These are phyloP conservation scores for Caradrina kadenii DNA, from an alignment of 2,888 invertebrate genomes.

Conservation along the genomic window DNA sequence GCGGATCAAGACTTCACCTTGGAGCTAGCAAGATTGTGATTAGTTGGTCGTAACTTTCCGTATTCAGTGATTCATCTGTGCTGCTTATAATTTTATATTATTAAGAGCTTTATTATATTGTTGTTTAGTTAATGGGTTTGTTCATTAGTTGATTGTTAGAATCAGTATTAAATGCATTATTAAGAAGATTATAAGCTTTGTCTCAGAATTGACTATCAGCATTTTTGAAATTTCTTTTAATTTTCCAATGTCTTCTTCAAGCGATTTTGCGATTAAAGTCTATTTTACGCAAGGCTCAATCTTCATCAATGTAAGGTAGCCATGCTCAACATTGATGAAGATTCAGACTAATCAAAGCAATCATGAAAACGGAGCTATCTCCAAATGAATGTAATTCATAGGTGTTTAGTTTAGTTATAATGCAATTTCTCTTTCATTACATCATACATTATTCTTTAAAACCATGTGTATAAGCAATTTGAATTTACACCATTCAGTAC, in stretches of 20 bases:
- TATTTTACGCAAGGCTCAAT: too few relatives aligned
- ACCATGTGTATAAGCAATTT: slow-evolving; percentile 10
- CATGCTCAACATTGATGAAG: not conserved
- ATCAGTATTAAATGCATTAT: slow-evolving; percentile 19
- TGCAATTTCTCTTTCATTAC: not conserved
- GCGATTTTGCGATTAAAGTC: too few relatives aligned
- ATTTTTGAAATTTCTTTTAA: too few relatives aligned
- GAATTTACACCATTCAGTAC: slow-evolving; percentile 22
- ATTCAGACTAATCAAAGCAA: not conserved
- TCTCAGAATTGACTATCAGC: not conserved
- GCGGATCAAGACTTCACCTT: slow-evolving; percentile 62
- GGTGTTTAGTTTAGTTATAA: too few relatives aligned
- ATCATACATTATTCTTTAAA: not conserved
- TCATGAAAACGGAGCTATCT: too few relatives aligned
- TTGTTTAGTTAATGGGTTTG: slow-evolving; percentile 25
- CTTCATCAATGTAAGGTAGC: too few relatives aligned
- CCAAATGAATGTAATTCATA: not conserved
- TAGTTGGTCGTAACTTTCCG: slow-evolving; percentile 65
- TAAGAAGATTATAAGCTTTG: slow-evolving; percentile 1
- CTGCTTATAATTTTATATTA: slow-evolving; percentile 29
- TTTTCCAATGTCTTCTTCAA: too few relatives aligned
- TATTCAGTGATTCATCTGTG: slow-evolving; percentile 59
- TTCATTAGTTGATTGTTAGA: slow-evolving; percentile 42
- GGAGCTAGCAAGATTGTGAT: slow-evolving; percentile 51
- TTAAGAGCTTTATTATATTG: slow-evolving; percentile 36